Conservation (phyloP, 1,140 invertebrate genomes). For the Anoplolepis gracilipes region DNA sequence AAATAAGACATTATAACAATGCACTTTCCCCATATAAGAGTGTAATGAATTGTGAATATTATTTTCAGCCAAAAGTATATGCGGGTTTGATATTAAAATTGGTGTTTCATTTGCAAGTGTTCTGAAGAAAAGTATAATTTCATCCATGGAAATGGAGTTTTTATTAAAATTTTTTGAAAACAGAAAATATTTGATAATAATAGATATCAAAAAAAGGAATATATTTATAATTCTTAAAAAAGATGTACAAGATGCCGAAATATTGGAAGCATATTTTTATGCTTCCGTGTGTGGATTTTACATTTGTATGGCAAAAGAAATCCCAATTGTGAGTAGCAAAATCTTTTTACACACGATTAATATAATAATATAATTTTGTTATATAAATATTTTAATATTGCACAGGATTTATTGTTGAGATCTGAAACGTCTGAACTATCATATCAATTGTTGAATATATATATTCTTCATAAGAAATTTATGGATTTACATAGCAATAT, state of each 20-base stretch:
- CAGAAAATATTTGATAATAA: slow-evolving; percentile 85
- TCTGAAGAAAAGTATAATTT: slow-evolving; percentile 79
- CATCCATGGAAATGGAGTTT: slow-evolving; percentile 76
- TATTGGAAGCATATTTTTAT: slow-evolving; percentile 87
- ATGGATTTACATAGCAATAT: neutral
- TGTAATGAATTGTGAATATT: slow-evolving; percentile 44
- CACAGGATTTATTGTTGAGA: slow-evolving; percentile 56
- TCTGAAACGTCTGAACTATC: slow-evolving; percentile 62
- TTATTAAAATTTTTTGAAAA: slow-evolving; percentile 81
- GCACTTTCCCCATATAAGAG: neutral
- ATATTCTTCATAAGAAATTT: slow-evolving; percentile 75
- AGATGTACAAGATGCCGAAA: slow-evolving; percentile 79
- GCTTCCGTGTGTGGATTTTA: slow-evolving; percentile 83
- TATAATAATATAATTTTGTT: neutral
- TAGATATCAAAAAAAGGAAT: slow-evolving; percentile 80
- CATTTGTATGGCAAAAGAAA: slow-evolving; percentile 63
- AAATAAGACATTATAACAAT: slow-evolving; percentile 51
- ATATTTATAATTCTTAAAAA: slow-evolving; percentile 85
- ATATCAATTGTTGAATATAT: slow-evolving; percentile 68
- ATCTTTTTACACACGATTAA: neutral
- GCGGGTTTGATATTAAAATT: slow-evolving; percentile 86
- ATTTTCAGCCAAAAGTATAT: slow-evolving; percentile 84
- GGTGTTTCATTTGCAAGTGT: slow-evolving; percentile 86
- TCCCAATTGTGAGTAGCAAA: slow-evolving; percentile 65
- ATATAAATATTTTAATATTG: neutral